Evolutionary conservation across 2,797 vertebrate genomes (phyloP), one percentile per base, ranked within the genome.

Genomic region (Trichosurus vulpecula): DNA sequence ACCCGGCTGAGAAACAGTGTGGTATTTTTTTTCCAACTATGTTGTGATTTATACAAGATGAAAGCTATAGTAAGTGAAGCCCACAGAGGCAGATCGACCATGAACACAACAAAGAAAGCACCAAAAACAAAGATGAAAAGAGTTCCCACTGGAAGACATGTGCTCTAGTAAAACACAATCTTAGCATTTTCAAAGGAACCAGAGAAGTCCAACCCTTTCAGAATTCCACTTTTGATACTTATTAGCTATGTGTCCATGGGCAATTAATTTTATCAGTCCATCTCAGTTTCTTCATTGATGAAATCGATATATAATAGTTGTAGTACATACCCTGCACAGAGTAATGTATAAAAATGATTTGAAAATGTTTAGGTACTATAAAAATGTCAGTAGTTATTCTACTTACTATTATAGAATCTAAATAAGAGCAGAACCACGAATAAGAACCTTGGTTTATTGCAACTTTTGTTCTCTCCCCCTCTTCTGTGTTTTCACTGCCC

Each of bases 31-130:
- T n/a, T 74, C 8, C 95, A 93, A 58, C 81, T 57, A 90, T 30
- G 30, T 92, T 96, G 95, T 87, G 54, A 94, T 96, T 96, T 94
- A 97, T 95, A 10, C 10, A 97, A 94, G 90, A 96, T 94, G 92
- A 91, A 97, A 95, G n/a, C 74, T 94, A 93, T 95, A 66, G 66
- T 93, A 90, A 66, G 57, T 94, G 94, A 96, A 52, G 57, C 90
- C 25, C 57, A 55, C 47, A 94, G 52, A 94, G 89, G 81, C 22
- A 92, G 54, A 12, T 35, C 22, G 54, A 91, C 6, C 81, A 92
- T 55, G 91, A 89, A 95, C 74, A 47, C 31, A 91, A 54, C 5
- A 54, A 56, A 90, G 29, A 92, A 92, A 94, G 8, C 10, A 30
- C 52, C 93, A 61, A 19, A 96, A 92, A 74, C 35, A 94, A 35